A percentile compares a stretch with the other conserved stretches of the same genome.
Evolutionary conservation across 2,113 vertebrate genomes (phyloP).

Genomic region (Ictalurus punctatus): DNA sequence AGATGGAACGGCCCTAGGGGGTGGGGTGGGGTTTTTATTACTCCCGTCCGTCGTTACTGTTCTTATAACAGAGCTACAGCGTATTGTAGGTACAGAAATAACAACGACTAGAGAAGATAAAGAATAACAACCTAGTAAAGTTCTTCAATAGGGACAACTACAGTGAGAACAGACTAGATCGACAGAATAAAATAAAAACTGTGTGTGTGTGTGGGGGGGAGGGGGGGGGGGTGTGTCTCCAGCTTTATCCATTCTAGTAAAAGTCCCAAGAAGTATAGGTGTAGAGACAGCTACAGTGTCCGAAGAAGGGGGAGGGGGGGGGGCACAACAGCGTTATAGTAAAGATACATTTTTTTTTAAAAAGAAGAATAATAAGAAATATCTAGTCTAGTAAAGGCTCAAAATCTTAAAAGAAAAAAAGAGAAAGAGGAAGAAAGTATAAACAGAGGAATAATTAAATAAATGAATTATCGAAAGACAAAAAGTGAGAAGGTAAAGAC

Average conservation of each 20-base stretch:
- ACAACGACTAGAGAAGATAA: neutral
- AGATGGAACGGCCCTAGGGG: neutral
- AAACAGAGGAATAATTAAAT: neutral
- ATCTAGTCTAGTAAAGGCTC: too few relatives aligned
- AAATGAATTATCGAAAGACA: neutral
- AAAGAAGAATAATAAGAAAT: neutral
- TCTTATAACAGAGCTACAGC: neutral
- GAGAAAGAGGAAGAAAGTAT: neutral
- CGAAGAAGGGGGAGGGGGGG: too few relatives aligned
- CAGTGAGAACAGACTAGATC: neutral
- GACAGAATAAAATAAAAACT: neutral
- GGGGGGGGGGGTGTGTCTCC: too few relatives aligned
- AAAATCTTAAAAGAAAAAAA: neutral
- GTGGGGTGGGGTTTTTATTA: neutral
- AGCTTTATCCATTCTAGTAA: neutral
- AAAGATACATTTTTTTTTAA: neutral
- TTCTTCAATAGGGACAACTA: neutral
- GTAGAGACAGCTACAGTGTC: neutral
- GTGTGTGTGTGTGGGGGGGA: too few relatives aligned
- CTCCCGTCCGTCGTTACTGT: neutral
- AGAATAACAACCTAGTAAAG: neutral
- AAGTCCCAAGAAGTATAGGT: neutral
- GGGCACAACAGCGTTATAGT: neutral
- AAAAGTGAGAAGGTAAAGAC: neutral
- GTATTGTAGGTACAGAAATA: neutral